phyloP scores from a whole-genome alignment of 2,888 invertebrate species.

The Drosophila kambysellisi region DNA sequence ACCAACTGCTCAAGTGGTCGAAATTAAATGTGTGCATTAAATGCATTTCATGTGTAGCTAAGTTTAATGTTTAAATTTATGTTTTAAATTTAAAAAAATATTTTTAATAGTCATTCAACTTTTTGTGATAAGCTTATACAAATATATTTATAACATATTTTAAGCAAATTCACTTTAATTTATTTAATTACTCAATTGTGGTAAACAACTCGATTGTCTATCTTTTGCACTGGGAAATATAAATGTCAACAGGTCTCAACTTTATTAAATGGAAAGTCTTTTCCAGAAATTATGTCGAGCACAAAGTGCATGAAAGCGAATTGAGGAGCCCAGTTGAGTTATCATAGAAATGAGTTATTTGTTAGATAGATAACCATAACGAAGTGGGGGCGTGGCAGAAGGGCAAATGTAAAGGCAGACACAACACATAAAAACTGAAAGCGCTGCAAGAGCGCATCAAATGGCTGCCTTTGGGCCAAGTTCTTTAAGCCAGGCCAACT shows the following conservation, averaged over 20 bases:
- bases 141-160: no score
- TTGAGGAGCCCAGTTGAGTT: conserved; percentile 34
- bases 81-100: not conserved
- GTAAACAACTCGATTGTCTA: no score
- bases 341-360: conserved; percentile 68
- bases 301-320: conserved; percentile 30
- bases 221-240: no score
- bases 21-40: not conserved
- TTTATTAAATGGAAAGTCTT: not conserved
- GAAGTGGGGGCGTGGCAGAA: not conserved
- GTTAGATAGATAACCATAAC: conserved; percentile 53
- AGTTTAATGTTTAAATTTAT: no score
- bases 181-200: no score
- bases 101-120: not conserved
- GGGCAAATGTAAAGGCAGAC: conserved; percentile 27
- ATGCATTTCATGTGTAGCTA: not conserved
- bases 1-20: not conserved
- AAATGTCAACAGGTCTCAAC: not conserved
- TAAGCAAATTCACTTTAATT: no score
- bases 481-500: not conserved
- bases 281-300: conserved; percentile 32
- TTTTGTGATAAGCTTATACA: no score
- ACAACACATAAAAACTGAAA: conserved; percentile 7
- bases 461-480: conserved; percentile 3
- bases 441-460: not conserved